Conservation (phyloP, 2,888 invertebrate genomes). For the Synergus umbraculus region DNA sequence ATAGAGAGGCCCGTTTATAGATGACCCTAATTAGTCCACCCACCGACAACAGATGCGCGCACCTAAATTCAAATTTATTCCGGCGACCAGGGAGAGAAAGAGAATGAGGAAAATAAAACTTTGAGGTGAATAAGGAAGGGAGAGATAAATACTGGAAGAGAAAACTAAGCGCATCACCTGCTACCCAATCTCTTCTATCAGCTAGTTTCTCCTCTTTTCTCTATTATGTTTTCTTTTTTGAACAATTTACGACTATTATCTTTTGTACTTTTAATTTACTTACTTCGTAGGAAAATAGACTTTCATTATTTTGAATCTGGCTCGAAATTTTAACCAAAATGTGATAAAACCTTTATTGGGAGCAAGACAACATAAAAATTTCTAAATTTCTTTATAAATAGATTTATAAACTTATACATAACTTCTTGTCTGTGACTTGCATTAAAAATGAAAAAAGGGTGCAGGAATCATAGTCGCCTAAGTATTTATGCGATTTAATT, state of each 20-base stretch:
- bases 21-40: conserved; percentile 67
- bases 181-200: conserved; percentile 53
- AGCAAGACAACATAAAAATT: too few relatives aligned
- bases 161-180: conserved; percentile 66
- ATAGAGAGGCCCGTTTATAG: conserved; percentile 53
- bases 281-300: neutral
- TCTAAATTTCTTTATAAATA: too few relatives aligned
- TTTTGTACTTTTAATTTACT: conserved; percentile 10
- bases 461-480: conserved; percentile 20
- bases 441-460: neutral
- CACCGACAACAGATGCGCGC: conserved; percentile 67
- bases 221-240: neutral
- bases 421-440: too few relatives aligned
- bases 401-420: too few relatives aligned
- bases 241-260: conserved; percentile 17
- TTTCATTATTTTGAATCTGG: too few relatives aligned
- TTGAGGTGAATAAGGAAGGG: conserved; percentile 18
- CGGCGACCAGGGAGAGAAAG: conserved; percentile 46
- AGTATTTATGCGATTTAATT: conserved; percentile 34
- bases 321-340: too few relatives aligned
- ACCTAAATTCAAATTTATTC: conserved; percentile 71
- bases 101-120: conserved; percentile 32
- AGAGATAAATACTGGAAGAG: conserved; percentile 44
- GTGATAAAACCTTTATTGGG: too few relatives aligned
- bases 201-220: conserved; percentile 40